Evolutionary conservation across 2,113 vertebrate species (phyloP), one percentile per base, ranked within the genome.

Genomic region (Gnathonemus longibarbis): DNA sequence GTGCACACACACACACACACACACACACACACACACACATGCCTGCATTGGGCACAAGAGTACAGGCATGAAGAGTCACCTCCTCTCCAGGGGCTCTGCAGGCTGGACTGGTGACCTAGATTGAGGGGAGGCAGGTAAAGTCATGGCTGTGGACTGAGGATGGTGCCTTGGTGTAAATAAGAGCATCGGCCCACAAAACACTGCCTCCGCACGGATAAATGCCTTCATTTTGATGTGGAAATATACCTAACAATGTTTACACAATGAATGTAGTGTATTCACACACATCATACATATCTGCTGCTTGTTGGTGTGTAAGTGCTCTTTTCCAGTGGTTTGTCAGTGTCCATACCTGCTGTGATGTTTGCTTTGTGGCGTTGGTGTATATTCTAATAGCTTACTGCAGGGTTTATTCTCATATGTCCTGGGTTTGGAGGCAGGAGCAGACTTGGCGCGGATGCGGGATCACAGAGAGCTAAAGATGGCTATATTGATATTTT

Each of bases 401-500:
- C 62, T 70, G 62, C 62, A 31, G 62, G 62, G 62, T 31, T 70
- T 85, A 85, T 85, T 45, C 49, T 52, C n/a, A 42, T 39, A 42
- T 42, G 74, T 19, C 74, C 35, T 17, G 74, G 13, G 31, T 42
- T 87, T 53, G 48, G n/a, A 50, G 49, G 24, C 15, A 53, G 49
- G 21, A 66, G 66, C 27, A 88, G 15, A 48, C 85, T 53, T 49
- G n/a, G 48, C 0, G 13, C 27, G 84, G 39, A 70, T 74, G 31
- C 2, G 5, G 84, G 45, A 45, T 74, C 49, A n/a, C 62, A 90
- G 46, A 56, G 62, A 46, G 27, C 10, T 24, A 52, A 35, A 88
- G 85, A 88, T 88, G 86, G 45, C 27, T 77, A 49, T 49, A 88
- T 77, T 90, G 58, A 88, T 90, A 90, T 77, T 88, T 88, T 88